These are phyloP conservation scores for Ictalurus furcatus DNA, from an alignment of 2,113 vertebrate genomes.

Conservation along the genomic window DNA sequence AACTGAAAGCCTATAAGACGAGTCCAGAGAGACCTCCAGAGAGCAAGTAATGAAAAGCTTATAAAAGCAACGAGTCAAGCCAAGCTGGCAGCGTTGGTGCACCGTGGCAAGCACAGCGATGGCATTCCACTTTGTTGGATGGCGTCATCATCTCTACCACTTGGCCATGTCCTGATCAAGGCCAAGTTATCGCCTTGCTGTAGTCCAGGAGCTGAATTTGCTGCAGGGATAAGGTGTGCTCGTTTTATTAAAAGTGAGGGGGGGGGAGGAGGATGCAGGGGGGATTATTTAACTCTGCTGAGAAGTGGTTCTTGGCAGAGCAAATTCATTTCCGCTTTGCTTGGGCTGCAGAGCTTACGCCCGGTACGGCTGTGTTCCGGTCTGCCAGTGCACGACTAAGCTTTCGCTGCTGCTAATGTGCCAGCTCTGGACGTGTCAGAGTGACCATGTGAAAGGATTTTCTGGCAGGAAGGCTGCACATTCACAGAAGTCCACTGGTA, in stretches of 20 bases:
- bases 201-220: conserved; percentile 45
- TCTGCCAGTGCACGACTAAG: conserved; percentile 14
- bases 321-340: conserved; percentile 34
- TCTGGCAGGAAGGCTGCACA: conserved; percentile 23
- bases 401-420: conserved; percentile 34
- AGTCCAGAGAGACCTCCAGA: conserved; percentile 25
- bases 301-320: conserved; percentile 44
- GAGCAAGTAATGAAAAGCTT: conserved; percentile 45
- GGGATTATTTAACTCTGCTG: conserved; percentile 52
- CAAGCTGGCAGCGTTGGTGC: conserved; percentile 43
- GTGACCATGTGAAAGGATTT: conserved; percentile 35
- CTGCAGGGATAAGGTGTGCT: conserved; percentile 49
- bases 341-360: conserved; percentile 18
- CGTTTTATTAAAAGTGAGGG: conserved; percentile 47
- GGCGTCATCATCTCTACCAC: conserved; percentile 45
- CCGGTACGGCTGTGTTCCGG: conserved; percentile 28
- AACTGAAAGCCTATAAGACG: conserved; percentile 1
- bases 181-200: conserved; percentile 35
- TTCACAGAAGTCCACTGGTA: not conserved
- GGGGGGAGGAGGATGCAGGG: not conserved
- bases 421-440: conserved; percentile 49
- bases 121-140: conserved; percentile 44
- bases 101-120: conserved; percentile 35
- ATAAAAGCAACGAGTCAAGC: conserved; percentile 32
- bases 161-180: conserved; percentile 43